Evolutionary conservation across 2,113 vertebrate genomes (phyloP).

Genomic region (Ptyas mucosa): DNA sequence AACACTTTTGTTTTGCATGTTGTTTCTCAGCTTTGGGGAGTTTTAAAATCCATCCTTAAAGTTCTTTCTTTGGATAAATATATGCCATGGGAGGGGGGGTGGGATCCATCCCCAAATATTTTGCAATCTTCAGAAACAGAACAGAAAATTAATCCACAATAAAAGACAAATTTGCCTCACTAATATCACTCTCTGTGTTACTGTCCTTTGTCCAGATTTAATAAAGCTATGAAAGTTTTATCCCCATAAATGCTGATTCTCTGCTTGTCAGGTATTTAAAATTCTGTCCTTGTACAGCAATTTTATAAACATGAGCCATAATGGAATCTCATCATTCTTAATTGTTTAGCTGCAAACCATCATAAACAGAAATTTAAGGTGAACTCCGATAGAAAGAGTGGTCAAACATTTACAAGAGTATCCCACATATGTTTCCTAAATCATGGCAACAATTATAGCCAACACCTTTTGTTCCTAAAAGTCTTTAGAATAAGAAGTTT

Average conservation of each 20-base stretch:
- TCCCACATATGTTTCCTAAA: background rate
- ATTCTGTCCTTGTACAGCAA: slow-evolving; percentile 6
- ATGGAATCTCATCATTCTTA: background rate
- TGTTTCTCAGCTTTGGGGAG: slow-evolving; percentile 10
- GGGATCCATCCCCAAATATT: slow-evolving; percentile 22
- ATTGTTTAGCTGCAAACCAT: background rate
- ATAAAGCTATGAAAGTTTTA: slow-evolving; percentile 41
- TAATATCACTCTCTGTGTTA: background rate
- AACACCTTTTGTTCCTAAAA: background rate
- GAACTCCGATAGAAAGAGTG: background rate
- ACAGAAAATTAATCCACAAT: slow-evolving; percentile 42
- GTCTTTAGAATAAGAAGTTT: background rate
- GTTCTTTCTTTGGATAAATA: slow-evolving; percentile 50
- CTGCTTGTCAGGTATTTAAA: slow-evolving; percentile 19
- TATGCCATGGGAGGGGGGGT: background rate
- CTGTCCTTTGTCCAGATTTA: slow-evolving; percentile 33
- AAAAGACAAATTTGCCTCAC: slow-evolving; percentile 50
- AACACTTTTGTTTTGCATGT: background rate
- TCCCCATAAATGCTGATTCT: slow-evolving; percentile 7
- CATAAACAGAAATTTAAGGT: background rate
- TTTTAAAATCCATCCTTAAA: slow-evolving; percentile 30
- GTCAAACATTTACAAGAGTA: background rate
- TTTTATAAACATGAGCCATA: background rate
- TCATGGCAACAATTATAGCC: background rate
- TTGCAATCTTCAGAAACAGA: slow-evolving; percentile 34